Percentiles rank a stretch among this genome's conserved stretches.
phyloP scores from a whole-genome alignment of 2,888 invertebrate genomes.

The Sabellastarte sp. region DNA sequence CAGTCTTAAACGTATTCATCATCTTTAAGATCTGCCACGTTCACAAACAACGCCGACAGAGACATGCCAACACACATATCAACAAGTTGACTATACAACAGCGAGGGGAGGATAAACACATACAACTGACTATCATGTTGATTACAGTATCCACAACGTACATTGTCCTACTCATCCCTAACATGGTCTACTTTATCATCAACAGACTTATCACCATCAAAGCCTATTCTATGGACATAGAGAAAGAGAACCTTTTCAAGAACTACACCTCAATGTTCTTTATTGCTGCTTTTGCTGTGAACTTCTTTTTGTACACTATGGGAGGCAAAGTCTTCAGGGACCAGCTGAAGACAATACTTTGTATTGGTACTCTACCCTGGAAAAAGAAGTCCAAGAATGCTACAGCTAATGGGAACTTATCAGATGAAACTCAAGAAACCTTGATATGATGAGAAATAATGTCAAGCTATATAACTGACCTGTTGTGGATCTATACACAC shows the following conservation, averaged over 20 bases:
- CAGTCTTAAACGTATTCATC: slow-evolving; percentile 33
- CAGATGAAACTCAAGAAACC: too few species aligned
- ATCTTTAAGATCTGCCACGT: slow-evolving; percentile 20
- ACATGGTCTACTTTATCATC: slow-evolving; percentile 25
- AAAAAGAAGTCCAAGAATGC: too few species aligned
- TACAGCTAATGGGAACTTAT: too few species aligned
- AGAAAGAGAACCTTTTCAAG: slow-evolving; percentile 11
- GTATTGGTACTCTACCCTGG: too few species aligned
- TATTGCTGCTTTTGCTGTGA: slow-evolving; percentile 33
- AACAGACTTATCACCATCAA: slow-evolving; percentile 11
- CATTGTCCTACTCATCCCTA: slow-evolving; percentile 30
- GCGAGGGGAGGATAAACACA: neutral
- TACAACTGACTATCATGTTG: slow-evolving; percentile 33
- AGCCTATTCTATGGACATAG: slow-evolving; percentile 4
- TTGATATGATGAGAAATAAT: too few species aligned
- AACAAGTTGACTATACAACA: neutral
- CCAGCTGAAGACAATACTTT: slow-evolving; percentile 28
- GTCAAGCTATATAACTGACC: too few species aligned
- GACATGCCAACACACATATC: neutral
- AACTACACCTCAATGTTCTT: slow-evolving; percentile 30
- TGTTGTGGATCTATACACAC: too few species aligned
- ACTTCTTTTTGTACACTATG: slow-evolving; percentile 36
- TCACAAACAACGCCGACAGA: neutral
- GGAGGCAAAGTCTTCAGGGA: slow-evolving; percentile 33
- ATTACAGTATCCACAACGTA: slow-evolving; percentile 35